Evolutionary conservation across 2,888 invertebrate genomes (phyloP).

Genomic region (Ormia ochracea): DNA sequence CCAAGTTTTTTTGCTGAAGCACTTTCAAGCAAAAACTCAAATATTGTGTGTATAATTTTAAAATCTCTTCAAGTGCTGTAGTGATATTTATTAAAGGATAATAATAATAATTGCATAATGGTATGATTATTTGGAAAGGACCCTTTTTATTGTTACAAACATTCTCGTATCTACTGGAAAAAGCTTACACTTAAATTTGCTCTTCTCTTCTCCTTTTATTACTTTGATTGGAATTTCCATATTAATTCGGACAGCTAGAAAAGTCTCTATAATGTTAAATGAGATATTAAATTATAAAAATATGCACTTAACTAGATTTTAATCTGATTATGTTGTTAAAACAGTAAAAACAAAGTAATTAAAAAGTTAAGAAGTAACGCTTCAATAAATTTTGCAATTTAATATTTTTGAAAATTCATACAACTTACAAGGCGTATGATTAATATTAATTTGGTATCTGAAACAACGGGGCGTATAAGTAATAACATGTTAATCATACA

Average conservation of each 20-base stretch:
- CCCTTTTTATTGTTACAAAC: too few species aligned
- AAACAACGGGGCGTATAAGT: background rate
- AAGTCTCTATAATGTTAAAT: background rate
- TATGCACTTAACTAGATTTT: constrained; percentile 5
- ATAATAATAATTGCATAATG: too few species aligned
- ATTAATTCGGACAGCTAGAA: background rate
- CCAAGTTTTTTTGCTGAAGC: too few species aligned
- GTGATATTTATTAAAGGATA: too few species aligned
- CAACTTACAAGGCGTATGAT: constrained; percentile 8
- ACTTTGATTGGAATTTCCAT: too few species aligned
- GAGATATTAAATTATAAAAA: constrained; percentile 1
- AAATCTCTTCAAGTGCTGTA: too few species aligned
- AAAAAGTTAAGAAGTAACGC: constrained; percentile 3
- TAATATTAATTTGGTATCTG: background rate
- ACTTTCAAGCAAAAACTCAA: too few species aligned
- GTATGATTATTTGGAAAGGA: too few species aligned
- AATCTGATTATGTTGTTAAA: constrained; percentile 18
- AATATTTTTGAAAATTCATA: background rate
- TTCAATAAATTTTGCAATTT: constrained; percentile 18
- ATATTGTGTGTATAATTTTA: too few species aligned
- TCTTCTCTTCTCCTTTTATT: too few species aligned
- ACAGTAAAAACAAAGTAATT: constrained; percentile 19
- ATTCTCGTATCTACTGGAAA: too few species aligned
- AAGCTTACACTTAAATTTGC: too few species aligned
- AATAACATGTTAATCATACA: background rate